Evolutionary conservation across 2,797 vertebrate genomes (phyloP).

Genomic region (Callimico goeldii): DNA sequence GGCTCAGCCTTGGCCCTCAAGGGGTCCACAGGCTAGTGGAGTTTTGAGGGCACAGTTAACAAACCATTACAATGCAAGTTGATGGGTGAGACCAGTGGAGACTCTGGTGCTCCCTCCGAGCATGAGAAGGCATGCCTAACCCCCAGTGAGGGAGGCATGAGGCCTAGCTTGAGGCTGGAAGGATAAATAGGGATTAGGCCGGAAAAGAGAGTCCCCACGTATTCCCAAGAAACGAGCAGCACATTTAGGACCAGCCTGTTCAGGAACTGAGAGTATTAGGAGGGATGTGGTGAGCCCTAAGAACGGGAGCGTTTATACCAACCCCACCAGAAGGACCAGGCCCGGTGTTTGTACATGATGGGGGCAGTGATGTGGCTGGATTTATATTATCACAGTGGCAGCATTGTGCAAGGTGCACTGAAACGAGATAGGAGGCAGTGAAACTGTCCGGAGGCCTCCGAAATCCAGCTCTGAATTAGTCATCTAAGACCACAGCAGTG

Average conservation of each 20-base stretch:
- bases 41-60: background rate
- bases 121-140: background rate
- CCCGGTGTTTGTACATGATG: too few species aligned
- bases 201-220: background rate
- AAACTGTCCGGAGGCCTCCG: background rate
- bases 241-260: background rate
- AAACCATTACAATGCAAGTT: background rate
- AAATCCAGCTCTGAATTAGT: background rate
- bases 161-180: background rate
- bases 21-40: background rate
- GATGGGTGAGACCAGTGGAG: background rate
- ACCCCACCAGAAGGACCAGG: background rate
- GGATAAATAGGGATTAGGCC: background rate
- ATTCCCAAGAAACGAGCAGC: background rate
- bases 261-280: background rate
- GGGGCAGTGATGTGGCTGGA: background rate
- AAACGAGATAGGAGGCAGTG: background rate
- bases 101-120: background rate
- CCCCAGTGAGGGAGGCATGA: background rate
- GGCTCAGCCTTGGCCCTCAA: background rate
- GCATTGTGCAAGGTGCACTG: too few species aligned
- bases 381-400: background rate
- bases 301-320: background rate
- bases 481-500: background rate
- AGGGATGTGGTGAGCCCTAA: background rate